Evolutionary conservation across 30 jellyfish, hydroid and myxozoan species (phyloP), one percentile per base, ranked within the genome.

Genomic region (Hydractinia echinata): DNA sequence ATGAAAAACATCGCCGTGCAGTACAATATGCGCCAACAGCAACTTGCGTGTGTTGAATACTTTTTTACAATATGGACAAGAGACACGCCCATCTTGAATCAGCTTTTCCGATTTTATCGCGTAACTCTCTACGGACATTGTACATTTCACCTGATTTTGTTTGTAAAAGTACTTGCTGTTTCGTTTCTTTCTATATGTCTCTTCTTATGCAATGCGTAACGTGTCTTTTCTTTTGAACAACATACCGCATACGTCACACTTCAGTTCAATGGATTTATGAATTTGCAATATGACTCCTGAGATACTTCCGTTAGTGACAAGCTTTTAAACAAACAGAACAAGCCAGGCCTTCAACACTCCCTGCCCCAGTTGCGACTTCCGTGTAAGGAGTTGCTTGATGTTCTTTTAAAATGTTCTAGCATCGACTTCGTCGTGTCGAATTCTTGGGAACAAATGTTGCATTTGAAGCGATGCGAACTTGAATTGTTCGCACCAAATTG

Each of bases 21-120:
- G n/a, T 8, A 71, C 81, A 20, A 71, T 71, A n/a, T 71, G 81
- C 9, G 81, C 55, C 8, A 71, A 52, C 9, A 71, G 16, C 49
- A 71, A 52, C 10, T 71, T 71, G 11, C 81, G 81, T 71, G 39
- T 71, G 53, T 20, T 71, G 61, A 71, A 71, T 20, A 30, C 60
- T 5, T 71, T 71, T 20, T 50, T 60, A n/a, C 81, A 71, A 20
- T 71, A 71, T 50, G 81, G 81, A n/a, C 81, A 71, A 10, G 81
- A 30, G 9, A 71, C 61, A n/a, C 61, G 55, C 15, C 81, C 81
- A 50, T 50, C 61, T 50, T 71, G 49, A n/a, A 71, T 71, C 81
- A 7, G 81, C 61, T 71, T 71, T 30, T 0, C 81, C 81, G 16
- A 71, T 71, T 52, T 71, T 30, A 15, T 30, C 81, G 0, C 81